A percentile compares a stretch with the other conserved stretches of the same genome.
Evolutionary conservation across 2,888 invertebrate species (phyloP).

Genomic region (Drosophila helvetica): DNA sequence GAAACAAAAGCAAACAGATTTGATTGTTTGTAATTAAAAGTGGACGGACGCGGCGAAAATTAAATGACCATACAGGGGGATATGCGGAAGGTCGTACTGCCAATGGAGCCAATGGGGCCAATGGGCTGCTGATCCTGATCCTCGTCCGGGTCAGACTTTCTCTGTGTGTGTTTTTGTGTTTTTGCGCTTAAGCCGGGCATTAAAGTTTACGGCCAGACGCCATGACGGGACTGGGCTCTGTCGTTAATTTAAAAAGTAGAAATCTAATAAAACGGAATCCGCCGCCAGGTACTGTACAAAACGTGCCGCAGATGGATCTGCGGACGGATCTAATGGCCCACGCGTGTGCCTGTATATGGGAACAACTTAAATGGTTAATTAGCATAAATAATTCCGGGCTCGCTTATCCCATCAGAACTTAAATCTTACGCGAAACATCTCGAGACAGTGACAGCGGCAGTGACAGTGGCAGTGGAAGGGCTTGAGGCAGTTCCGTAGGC

Average conservation of each 20-base stretch:
- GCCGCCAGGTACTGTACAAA: constrained; percentile 15
- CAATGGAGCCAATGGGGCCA: not conserved
- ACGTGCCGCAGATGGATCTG: constrained; percentile 35
- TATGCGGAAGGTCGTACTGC: constrained; percentile 9
- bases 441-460: constrained; percentile 13
- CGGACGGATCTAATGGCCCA: constrained; percentile 9
- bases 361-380: constrained; percentile 43
- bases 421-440: constrained; percentile 28
- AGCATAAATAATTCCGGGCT: constrained; percentile 40
- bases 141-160: constrained; percentile 9
- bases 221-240: constrained; percentile 32
- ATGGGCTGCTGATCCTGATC: constrained; percentile 7
- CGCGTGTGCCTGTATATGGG: constrained; percentile 21
- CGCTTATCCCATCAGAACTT: constrained; percentile 42
- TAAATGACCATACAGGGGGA: constrained; percentile 66
- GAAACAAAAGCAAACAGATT: constrained; percentile 68
- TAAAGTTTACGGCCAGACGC: constrained; percentile 71
- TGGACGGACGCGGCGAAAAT: constrained; percentile 73
- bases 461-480: not conserved
- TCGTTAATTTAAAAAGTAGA: constrained; percentile 68
- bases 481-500: constrained; percentile 18
- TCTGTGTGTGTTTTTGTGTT: constrained; percentile 3
- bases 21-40: constrained; percentile 81
- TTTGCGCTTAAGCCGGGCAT: constrained; percentile 38
- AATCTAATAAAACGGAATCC: constrained; percentile 60